Conservation (phyloP, 1,140 invertebrate genomes). For the Panagrolaimus sp. region DNA sequence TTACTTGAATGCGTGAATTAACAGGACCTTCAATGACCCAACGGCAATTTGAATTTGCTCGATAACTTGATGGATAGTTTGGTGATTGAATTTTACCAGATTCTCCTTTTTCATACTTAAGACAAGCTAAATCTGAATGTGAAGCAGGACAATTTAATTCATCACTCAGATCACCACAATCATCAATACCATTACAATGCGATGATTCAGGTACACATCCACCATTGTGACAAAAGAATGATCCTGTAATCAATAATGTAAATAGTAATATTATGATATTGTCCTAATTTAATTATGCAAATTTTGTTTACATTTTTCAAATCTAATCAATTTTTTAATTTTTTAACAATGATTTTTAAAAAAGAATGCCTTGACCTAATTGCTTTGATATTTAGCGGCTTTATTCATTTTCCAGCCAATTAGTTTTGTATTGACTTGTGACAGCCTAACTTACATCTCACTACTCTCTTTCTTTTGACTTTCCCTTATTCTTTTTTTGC, state of each 20-base stretch:
- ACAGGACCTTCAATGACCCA: constrained; percentile 93
- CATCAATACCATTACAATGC: constrained; percentile 60
- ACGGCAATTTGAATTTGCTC: constrained; percentile 80
- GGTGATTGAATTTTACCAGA: constrained; percentile 89
- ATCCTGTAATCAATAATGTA: constrained; percentile 50
- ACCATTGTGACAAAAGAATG: constrained; percentile 61
- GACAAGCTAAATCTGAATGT: constrained; percentile 65
- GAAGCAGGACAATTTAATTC: constrained; percentile 59
- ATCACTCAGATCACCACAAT: constrained; percentile 62
- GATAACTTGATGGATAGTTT: constrained; percentile 86
- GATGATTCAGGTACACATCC: constrained; percentile 60
- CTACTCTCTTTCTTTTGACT: too few relatives aligned
- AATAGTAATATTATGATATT: too few relatives aligned
- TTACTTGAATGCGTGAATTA: constrained; percentile 73
- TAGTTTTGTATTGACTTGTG: too few relatives aligned
- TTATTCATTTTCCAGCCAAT: too few relatives aligned
- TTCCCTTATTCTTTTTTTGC: too few relatives aligned
- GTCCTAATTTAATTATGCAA: too few relatives aligned
- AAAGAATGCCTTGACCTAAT: too few relatives aligned
- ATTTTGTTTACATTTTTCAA: too few relatives aligned
- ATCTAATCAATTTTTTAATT: too few relatives aligned
- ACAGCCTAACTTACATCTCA: too few relatives aligned
- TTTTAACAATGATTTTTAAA: too few relatives aligned
- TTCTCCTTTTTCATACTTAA: constrained; percentile 74
- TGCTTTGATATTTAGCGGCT: too few relatives aligned